Base-by-base conservation (phyloP, 2,888 invertebrate genomes). In the Cryptus armator region DNA sequence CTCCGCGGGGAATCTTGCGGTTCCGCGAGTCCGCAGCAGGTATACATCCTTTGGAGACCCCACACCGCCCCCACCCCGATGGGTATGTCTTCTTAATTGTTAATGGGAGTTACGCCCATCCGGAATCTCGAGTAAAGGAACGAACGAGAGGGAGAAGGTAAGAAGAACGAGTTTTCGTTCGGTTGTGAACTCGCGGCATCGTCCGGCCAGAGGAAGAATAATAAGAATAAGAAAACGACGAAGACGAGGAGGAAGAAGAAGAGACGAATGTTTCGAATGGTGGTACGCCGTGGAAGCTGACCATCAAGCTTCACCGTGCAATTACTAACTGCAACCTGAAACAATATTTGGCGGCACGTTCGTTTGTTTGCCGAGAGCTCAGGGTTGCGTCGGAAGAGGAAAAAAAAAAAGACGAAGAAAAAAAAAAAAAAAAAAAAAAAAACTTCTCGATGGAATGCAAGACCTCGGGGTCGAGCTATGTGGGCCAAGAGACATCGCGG, bases 71-170 rank as follows among this genome's bases (percentile, higher is more conserved):
- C 56, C 56, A 4, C 9, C 12, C 9, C 51, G 46, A 62, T 16
- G 74, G 83, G 75, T 87, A 81, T 85, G 86, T 90, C 87, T 84
- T 88, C 88, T 91, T 91, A 89, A 90, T 90, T 90, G 88, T 88
- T 89, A 88, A 89, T 87, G 87, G 86, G 88, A 88, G 87, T 88
- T 86, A 86, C 89, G 88, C 86, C 83, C 86, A 84, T 86, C 85
- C 80, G 81, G 53, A 43, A 53, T 24, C 74, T 56, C 64, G 48
- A 66, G 37, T 43, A 64, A 43, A 29, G 10, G 51, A 10, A 71
- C 37, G 70, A 64, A 37, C 48, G 29, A 56, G 6, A 44, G n/a
- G 9, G 46, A 37, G 32, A 75, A 72, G 48, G 43, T 64, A 44
- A 59, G 59, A 68, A 37, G 80, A 89, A 89, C 89, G 86, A 84